Evolutionary conservation across 2,888 invertebrate genomes (phyloP).

Genomic region (Eristalis tenax): DNA sequence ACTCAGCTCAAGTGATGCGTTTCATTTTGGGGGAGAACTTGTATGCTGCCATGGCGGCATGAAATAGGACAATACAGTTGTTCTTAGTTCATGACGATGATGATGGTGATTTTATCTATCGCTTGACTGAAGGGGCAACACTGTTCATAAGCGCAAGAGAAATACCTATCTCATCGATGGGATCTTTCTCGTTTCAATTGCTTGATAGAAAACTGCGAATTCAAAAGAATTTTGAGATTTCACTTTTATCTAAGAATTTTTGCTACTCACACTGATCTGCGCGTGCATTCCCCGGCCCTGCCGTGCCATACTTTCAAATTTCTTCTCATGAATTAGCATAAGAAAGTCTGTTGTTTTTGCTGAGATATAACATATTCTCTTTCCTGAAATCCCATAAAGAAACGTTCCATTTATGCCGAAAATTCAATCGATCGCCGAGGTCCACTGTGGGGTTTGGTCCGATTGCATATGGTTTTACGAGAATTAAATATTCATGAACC

Average conservation of each 20-base stretch:
- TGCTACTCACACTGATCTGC: not conserved
- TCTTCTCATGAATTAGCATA: slow-evolving; percentile 47
- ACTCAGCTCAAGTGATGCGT: slow-evolving; percentile 29
- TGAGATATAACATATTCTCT: slow-evolving; percentile 13
- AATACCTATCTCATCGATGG: not conserved
- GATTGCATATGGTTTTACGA: slow-evolving; percentile 22
- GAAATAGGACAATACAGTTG: not conserved
- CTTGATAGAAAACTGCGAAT: not conserved
- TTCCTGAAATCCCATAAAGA: slow-evolving; percentile 15
- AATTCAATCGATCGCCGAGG: not conserved
- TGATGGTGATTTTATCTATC: not conserved
- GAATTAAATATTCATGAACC: slow-evolving; percentile 41
- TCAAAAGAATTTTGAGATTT: not conserved
- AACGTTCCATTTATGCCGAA: slow-evolving; percentile 20
- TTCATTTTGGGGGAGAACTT: slow-evolving; percentile 37
- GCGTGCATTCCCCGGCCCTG: not conserved
- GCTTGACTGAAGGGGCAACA: not conserved
- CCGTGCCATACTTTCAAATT: slow-evolving; percentile 13
- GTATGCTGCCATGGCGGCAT: slow-evolving; percentile 46
- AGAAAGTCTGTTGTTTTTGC: slow-evolving; percentile 48
- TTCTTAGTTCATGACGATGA: not conserved
- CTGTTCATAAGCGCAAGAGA: not conserved
- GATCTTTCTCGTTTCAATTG: not conserved
- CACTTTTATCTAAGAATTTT: slow-evolving; percentile 3
- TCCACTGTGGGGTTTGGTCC: not conserved